phyloP scores from a whole-genome alignment of 1,140 invertebrate genomes.

The Nymphalis io region DNA sequence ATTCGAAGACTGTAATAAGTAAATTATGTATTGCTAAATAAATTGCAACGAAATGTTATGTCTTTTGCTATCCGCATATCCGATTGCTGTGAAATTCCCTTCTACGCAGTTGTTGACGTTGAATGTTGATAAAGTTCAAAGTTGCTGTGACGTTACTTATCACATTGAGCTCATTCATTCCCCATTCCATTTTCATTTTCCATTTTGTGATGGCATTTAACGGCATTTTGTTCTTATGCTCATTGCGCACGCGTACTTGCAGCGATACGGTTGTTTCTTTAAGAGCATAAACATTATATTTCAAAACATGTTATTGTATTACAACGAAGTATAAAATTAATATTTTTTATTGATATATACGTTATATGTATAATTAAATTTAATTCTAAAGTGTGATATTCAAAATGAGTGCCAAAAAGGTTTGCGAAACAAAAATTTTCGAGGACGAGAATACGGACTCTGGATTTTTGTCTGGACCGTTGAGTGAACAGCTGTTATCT shows the following conservation, averaged over 20 bases:
- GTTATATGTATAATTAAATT: slow-evolving; percentile 34
- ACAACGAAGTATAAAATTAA: slow-evolving; percentile 41
- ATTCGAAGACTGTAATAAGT: too few species aligned
- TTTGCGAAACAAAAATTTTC: slow-evolving; percentile 58
- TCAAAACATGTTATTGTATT: slow-evolving; percentile 59
- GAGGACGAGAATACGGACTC: slow-evolving; percentile 63
- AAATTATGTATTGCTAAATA: too few species aligned
- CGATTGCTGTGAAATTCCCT: slow-evolving; percentile 30
- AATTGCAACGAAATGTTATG: too few species aligned
- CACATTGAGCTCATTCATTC: slow-evolving; percentile 26
- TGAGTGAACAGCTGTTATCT: slow-evolving; percentile 43
- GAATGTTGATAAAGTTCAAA: slow-evolving; percentile 31
- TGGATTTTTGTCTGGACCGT: slow-evolving; percentile 60
- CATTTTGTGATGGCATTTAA: slow-evolving; percentile 24
- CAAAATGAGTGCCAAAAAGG: slow-evolving; percentile 74
- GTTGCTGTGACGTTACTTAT: slow-evolving; percentile 14
- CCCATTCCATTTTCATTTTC: slow-evolving; percentile 29
- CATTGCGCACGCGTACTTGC: slow-evolving; percentile 56
- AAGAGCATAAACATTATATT: slow-evolving; percentile 40
- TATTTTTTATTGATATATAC: slow-evolving; percentile 37
- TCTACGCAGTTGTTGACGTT: slow-evolving; percentile 30
- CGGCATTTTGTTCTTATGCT: slow-evolving; percentile 29
- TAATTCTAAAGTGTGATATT: slow-evolving; percentile 39
- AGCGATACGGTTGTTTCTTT: slow-evolving; percentile 44
- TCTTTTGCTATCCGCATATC: slow-evolving; percentile 3